These are phyloP conservation scores for Zoanthus gigantus DNA, from an alignment of 92 coral and sea anemone genomes.

Conservation along the genomic window DNA sequence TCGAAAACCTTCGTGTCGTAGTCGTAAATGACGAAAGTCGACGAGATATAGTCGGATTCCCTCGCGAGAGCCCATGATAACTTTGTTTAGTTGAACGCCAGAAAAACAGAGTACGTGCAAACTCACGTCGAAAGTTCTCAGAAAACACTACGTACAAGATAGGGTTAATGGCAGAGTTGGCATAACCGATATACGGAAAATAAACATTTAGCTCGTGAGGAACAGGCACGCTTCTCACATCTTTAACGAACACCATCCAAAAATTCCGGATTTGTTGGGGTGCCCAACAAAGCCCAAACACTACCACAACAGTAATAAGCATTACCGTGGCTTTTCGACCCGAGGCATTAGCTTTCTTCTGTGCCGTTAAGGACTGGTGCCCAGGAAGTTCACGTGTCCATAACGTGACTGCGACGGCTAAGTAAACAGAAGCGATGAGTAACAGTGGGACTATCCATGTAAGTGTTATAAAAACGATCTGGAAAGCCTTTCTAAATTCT, in stretches of 20 bases:
- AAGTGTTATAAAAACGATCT: constrained; percentile 46
- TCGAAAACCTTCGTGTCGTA: constrained; percentile 34
- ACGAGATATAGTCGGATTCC: constrained; percentile 27
- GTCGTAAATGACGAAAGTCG: constrained; percentile 27
- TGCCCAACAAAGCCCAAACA: constrained; percentile 88
- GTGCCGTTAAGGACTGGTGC: constrained; percentile 71
- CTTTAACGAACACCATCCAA: constrained; percentile 42
- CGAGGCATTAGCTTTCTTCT: constrained; percentile 80
- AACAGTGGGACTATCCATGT: constrained; percentile 76
- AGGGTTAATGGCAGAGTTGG: constrained; percentile 84
- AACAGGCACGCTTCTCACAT: constrained; percentile 16
- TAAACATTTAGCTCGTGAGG: constrained; percentile 55
- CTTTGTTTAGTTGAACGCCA: constrained; percentile 5
- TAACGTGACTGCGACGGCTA: constrained; percentile 68
- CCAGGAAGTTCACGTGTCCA: constrained; percentile 83
- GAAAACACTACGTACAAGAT: constrained; percentile 79
- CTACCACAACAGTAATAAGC: constrained; percentile 84
- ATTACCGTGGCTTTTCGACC: constrained; percentile 82
- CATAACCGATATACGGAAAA: constrained; percentile 79
- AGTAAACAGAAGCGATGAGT: constrained; percentile 65
- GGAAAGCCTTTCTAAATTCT: constrained; percentile 10
- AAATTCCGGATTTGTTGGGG: constrained; percentile 80
- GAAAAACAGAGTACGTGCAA: constrained; percentile 68
- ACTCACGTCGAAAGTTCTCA: constrained; percentile 85
- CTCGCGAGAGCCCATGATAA: constrained; percentile 41